phyloP scores from a whole-genome alignment of 2,797 vertebrate species.

The Pampus argenteus region DNA sequence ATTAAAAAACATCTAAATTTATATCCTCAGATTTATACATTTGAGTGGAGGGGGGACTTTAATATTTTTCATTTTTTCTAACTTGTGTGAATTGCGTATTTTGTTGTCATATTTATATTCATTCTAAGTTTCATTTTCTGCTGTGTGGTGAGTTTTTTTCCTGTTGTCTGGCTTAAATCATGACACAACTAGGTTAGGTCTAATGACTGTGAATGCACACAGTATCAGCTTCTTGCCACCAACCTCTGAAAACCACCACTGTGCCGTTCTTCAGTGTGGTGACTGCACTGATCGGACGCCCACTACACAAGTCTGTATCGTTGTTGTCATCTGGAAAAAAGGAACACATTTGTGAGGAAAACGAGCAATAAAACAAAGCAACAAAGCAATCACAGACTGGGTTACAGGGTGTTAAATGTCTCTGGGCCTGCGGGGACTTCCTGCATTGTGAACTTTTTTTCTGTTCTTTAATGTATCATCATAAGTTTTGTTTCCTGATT shows the following conservation, averaged over 20 bases:
- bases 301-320: constrained; percentile 91
- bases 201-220: too few species aligned
- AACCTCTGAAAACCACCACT: constrained; percentile 93
- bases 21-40: too few species aligned
- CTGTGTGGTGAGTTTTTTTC: background rate
- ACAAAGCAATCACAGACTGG: background rate
- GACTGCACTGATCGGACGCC: constrained; percentile 87
- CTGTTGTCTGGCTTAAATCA: background rate
- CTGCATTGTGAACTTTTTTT: background rate
- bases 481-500: constrained; percentile 21
- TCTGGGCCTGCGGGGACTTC: background rate
- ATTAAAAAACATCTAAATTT: too few species aligned
- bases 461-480: constrained; percentile 10
- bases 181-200: background rate
- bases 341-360: constrained; percentile 23
- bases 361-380: constrained; percentile 1
- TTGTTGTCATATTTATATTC: background rate
- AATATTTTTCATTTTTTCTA: too few species aligned
- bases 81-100: background rate
- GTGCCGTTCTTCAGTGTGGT: constrained; percentile 94
- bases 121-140: background rate
- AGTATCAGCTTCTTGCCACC: constrained; percentile 32
- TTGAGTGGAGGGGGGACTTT: too few species aligned
- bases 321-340: constrained; percentile 81
- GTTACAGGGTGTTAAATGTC: constrained; percentile 5